Base-by-base conservation (phyloP, 2,113 vertebrate genomes). In the Chloropsis cyanopogon region DNA sequence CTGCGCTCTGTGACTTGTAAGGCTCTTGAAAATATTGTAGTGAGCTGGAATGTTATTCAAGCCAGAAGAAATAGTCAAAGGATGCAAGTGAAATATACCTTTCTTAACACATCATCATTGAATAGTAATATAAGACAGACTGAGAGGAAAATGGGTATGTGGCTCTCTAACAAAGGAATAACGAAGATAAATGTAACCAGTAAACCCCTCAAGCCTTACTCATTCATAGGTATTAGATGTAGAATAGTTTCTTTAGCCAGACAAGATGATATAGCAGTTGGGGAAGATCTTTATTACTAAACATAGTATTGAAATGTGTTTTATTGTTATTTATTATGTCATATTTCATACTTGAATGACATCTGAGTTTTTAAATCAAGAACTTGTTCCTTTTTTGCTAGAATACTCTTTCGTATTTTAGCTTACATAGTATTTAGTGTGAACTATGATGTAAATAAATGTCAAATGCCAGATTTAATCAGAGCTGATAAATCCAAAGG, bases 221-320 rank as follows among this genome's bases (percentile, higher is more conserved):
- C 0, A 0, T 64, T 82, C 4, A 1, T 65, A 54, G 6, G 35
- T 6, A 20, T 91, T 87, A 56, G 44, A 19, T 3, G 4, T 68
- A 9, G 21, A 80, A 66, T 53, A 49, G 12, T 90, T 96, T 86
- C 21, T 41, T 42, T 68, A 88, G 23, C 6, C 24, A 63, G 59
- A 35, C 12, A 61, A 66, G 31, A n/a, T 69, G 14, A 2, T 49
- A 7, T 41, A 47, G 31, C 8, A 37, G 8, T 56, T 87, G 50
- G 26, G 24, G 64, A 72, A 56, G 14, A n/a, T 23, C 19, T 63
- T 87, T 73, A 54, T 39, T 82, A 29, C 14, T 71, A 75, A 75
- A 88, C 61, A 39, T 35, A 52, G 22, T 52, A 21, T 84, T 71
- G 11, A 78, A 84, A 59, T 63, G 13, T 70, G 11, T 73, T 78